These are phyloP conservation scores for Lycopodina hypogea DNA, from an alignment of 37 sponge, comb jelly and placozoan species.

Conservation along the genomic window DNA sequence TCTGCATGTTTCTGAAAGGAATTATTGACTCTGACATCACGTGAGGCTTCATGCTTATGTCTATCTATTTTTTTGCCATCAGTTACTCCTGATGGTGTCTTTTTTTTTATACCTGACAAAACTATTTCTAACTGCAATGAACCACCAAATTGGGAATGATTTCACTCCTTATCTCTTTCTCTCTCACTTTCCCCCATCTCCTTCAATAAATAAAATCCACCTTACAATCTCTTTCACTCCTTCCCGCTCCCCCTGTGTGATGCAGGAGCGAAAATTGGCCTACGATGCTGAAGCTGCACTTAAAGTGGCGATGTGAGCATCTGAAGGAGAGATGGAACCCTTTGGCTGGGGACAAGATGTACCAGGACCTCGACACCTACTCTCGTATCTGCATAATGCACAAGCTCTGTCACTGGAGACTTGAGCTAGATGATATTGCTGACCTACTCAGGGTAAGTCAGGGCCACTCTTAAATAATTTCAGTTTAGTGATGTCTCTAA, in stretches of 20 bases:
- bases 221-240: too few species aligned
- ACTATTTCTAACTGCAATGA: too few species aligned
- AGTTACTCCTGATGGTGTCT: too few species aligned
- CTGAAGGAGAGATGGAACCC: slow-evolving; percentile 72
- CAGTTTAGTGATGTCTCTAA: not conserved
- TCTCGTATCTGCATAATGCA: slow-evolving; percentile 67
- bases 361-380: slow-evolving; percentile 47
- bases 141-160: too few species aligned
- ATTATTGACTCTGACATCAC: slow-evolving; percentile 57
- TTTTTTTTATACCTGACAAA: too few species aligned
- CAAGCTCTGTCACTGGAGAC: slow-evolving; percentile 75
- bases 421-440: slow-evolving; percentile 83
- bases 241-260: too few species aligned
- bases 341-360: slow-evolving; percentile 37
- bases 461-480: not conserved
- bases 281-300: slow-evolving; percentile 68
- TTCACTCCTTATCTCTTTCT: too few species aligned
- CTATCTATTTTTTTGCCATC: too few species aligned
- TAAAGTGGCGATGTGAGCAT: slow-evolving; percentile 75
- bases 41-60: slow-evolving; percentile 40
- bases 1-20: slow-evolving; percentile 57
- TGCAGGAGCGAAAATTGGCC: slow-evolving; percentile 73
- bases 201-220: too few species aligned
- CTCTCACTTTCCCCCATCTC: too few species aligned
- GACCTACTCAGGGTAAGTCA: slow-evolving; percentile 62